Evolutionary conservation across 2,797 vertebrate genomes (phyloP).

Genomic region (Danio tinwini): DNA sequence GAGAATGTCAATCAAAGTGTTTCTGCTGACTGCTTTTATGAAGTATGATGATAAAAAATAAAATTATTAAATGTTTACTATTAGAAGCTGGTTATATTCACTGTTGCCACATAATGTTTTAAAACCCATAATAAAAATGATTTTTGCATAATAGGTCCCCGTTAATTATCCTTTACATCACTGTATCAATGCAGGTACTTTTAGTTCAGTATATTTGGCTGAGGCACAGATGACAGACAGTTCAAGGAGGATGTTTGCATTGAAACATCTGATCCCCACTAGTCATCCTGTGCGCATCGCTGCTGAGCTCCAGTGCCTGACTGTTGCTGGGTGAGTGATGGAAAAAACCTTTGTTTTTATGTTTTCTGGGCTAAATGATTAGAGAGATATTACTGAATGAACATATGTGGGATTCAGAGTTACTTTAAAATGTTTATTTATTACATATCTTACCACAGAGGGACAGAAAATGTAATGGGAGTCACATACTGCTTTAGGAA

Average conservation of each 20-base stretch:
- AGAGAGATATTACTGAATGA: not conserved
- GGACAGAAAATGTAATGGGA: slow-evolving; percentile 95
- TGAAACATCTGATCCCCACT: slow-evolving; percentile 97
- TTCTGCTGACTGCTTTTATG: no score
- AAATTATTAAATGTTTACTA: no score
- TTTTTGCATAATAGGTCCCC: no score
- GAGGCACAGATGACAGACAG: slow-evolving; percentile 86
- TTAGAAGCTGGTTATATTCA: no score
- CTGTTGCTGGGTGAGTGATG: slow-evolving; percentile 86
- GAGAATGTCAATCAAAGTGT: no score
- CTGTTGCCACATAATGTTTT: no score
- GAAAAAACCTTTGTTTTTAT: not conserved
- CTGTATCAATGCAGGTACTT: slow-evolving; percentile 83
- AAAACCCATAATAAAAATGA: no score
- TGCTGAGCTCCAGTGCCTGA: slow-evolving; percentile 96
- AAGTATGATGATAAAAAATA: no score
- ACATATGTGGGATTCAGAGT: not conserved
- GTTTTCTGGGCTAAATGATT: not conserved
- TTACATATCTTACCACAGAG: slow-evolving; percentile 75
- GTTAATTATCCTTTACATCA: not conserved
- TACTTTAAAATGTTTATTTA: not conserved
- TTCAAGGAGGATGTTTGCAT: slow-evolving; percentile 87
- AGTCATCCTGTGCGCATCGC: slow-evolving; percentile 95
- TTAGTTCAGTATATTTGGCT: slow-evolving; percentile 96
- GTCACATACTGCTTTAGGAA: slow-evolving; percentile 95